phyloP scores from a whole-genome alignment of 1,140 invertebrate species.

The Trichogramma pretiosum region DNA sequence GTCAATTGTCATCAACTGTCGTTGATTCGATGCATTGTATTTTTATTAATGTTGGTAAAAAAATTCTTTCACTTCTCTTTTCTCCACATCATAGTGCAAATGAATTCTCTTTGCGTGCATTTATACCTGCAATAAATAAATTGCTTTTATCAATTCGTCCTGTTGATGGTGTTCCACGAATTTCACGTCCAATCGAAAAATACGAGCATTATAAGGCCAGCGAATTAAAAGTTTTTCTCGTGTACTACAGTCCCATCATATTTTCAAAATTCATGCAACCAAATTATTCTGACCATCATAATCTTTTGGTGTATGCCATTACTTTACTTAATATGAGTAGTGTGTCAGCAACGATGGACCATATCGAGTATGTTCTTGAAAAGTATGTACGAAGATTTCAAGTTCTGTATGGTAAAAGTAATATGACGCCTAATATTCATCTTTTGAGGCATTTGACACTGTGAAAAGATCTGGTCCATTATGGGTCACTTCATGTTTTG shows the following conservation, averaged over 20 bases:
- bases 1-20: too few relatives aligned
- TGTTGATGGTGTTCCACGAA: not conserved
- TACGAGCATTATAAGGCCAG: not conserved
- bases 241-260: too few relatives aligned
- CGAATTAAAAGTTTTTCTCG: not conserved
- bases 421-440: not conserved
- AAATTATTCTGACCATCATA: not conserved
- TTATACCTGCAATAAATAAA: not conserved
- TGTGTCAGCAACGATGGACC: not conserved
- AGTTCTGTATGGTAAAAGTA: not conserved
- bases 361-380: not conserved
- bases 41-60: not conserved
- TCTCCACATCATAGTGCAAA: not conserved
- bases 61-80: not conserved
- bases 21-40: not conserved
- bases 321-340: not conserved
- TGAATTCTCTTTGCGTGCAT: not conserved
- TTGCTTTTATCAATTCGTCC: not conserved
- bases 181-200: not conserved
- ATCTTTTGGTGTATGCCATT: not conserved
- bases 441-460: not conserved
- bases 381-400: not conserved
- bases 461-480: not conserved
- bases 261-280: not conserved
- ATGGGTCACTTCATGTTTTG: not conserved